These are phyloP conservation scores for Drosophila birchii DNA, from an alignment of 2,888 invertebrate species.

Conservation along the genomic window DNA sequence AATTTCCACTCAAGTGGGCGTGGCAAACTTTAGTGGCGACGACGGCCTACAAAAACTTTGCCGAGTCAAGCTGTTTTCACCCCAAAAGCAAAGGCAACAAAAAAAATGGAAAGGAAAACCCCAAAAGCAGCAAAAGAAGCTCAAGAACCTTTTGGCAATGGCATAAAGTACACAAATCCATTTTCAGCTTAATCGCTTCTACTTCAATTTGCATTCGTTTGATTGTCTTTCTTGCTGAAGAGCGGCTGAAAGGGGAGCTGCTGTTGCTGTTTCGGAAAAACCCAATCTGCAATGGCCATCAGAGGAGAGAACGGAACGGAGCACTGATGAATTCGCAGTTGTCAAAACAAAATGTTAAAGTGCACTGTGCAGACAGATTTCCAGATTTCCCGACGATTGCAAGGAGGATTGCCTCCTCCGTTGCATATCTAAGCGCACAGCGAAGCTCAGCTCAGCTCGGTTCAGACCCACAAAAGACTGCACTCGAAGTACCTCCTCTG, in stretches of 20 bases:
- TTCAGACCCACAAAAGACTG: conserved; percentile 12
- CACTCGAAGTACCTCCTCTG: neutral
- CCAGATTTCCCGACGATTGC: neutral
- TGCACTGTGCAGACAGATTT: conserved; percentile 55
- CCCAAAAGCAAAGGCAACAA: conserved; percentile 1
- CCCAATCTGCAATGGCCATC: conserved; percentile 32
- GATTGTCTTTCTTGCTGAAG: conserved; percentile 52
- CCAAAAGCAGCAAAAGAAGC: conserved; percentile 27
- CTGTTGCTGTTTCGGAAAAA: conserved; percentile 16
- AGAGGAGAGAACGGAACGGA: neutral
- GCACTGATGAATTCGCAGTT: conserved; percentile 57
- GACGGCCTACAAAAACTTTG: conserved; percentile 60
- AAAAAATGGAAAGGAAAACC: neutral
- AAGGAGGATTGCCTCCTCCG: neutral
- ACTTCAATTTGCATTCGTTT: conserved; percentile 66
- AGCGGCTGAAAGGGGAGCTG: neutral
- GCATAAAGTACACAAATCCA: conserved; percentile 65
- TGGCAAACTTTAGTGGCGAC: conserved; percentile 54
- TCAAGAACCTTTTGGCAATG: conserved; percentile 52
- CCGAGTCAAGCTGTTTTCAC: conserved; percentile 58
- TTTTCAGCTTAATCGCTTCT: conserved; percentile 67
- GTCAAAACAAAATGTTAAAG: conserved; percentile 66
- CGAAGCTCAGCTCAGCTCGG: neutral
- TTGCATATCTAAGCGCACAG: conserved; percentile 16
- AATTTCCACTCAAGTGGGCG: conserved; percentile 38